Evolutionary conservation across 2,888 invertebrate genomes (phyloP).

Genomic region (Stegana nigrithorax): DNA sequence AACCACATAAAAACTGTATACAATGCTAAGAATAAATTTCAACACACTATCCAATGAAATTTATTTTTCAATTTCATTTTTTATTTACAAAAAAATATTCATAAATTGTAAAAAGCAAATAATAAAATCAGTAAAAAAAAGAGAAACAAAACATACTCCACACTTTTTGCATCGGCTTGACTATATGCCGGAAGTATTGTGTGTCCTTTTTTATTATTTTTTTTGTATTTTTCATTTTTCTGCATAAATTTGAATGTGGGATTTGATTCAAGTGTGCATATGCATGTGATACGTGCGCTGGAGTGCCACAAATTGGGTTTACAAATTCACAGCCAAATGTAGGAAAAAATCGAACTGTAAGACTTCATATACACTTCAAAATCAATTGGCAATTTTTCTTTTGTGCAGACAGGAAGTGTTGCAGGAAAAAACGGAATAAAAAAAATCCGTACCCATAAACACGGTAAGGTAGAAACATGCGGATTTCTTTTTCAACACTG

Average conservation of each 20-base stretch:
- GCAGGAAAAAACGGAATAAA: not conserved
- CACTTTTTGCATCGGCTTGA: too few species aligned
- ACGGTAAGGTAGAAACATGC: too few species aligned
- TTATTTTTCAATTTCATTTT: conserved; percentile 43
- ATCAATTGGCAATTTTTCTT: conserved; percentile 54
- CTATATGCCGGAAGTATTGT: too few species aligned
- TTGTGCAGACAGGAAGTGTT: too few species aligned
- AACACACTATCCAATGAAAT: not conserved
- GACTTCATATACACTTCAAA: conserved; percentile 50
- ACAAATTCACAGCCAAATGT: conserved; percentile 38
- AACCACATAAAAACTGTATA: too few species aligned
- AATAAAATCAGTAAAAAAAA: conserved; percentile 19
- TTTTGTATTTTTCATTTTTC: conserved; percentile 34
- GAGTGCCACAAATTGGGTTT: conserved; percentile 44
- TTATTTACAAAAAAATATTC: conserved; percentile 37
- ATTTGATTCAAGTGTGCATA: conserved; percentile 25
- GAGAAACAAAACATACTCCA: too few species aligned
- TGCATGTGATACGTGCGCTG: conserved; percentile 7
- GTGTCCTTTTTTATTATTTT: too few species aligned
- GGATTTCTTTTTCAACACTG: too few species aligned
- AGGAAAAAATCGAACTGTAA: not conserved
- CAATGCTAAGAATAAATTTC: not conserved
- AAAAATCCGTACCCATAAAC: not conserved
- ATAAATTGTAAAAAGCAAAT: not conserved
- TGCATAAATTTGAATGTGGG: conserved; percentile 38